phyloP scores from a whole-genome alignment of 2,113 vertebrate genomes.

The Monarcha castaneiventris region DNA sequence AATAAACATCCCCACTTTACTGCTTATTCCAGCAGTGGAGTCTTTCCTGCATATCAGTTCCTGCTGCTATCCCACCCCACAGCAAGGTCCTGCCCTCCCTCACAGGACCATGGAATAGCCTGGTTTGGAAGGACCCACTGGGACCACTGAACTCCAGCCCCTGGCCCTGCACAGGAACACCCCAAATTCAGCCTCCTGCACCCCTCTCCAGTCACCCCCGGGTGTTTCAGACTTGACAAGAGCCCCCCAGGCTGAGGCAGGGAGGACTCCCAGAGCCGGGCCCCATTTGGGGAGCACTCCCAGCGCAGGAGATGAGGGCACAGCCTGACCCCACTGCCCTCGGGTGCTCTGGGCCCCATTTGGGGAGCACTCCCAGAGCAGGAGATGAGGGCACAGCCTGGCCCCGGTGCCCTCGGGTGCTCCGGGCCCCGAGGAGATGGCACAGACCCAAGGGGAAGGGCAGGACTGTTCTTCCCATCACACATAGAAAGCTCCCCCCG shows the following conservation, averaged over 20 bases:
- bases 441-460: not conserved
- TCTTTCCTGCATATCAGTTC: no score
- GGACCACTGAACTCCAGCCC: not conserved
- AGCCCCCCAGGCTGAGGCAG: not conserved
- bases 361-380: accelerated
- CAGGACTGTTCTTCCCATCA: not conserved
- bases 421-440: accelerated
- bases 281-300: accelerated
- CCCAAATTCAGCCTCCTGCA: not conserved
- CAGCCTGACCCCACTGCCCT: no score
- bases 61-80: no score
- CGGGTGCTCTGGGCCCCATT: no score
- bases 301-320: no score
- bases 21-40: no score
- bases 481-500: accelerated
- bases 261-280: not conserved
- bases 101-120: not conserved
- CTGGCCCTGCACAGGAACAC: not conserved
- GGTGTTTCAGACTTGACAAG: not conserved
- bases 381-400: not conserved
- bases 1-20: no score
- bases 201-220: not conserved
- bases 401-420: not conserved
- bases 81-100: no score
- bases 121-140: not conserved